Conservation (phyloP, 2,888 invertebrate species). For the Ochropacha duplaris region DNA sequence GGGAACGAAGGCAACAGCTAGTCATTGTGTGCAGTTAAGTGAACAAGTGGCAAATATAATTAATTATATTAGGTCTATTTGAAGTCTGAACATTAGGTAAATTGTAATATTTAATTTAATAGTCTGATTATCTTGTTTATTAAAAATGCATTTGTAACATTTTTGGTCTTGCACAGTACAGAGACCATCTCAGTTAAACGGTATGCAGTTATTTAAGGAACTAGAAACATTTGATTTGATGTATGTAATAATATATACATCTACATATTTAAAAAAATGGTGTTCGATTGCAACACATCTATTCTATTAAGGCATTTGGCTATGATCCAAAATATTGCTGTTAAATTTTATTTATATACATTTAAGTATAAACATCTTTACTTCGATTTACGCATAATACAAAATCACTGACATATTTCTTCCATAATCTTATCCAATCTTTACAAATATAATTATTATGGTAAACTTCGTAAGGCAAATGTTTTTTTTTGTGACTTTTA, state of each 20-base stretch:
- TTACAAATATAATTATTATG: background rate
- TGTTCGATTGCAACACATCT: background rate
- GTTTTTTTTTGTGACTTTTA: background rate
- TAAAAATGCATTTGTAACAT: too few species aligned
- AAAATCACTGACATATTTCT: background rate
- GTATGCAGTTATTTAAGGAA: background rate
- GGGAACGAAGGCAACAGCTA: too few species aligned
- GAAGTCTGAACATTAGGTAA: too few species aligned
- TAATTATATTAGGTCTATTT: too few species aligned
- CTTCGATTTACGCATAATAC: background rate
- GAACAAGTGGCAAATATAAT: too few species aligned
- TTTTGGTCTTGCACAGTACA: background rate
- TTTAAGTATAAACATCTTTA: background rate
- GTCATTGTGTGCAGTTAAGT: too few species aligned
- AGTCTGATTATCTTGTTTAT: too few species aligned
- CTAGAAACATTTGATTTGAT: background rate
- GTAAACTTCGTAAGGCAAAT: background rate
- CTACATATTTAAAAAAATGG: background rate
- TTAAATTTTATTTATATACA: background rate
- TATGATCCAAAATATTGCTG: background rate
- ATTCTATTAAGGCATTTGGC: constrained; percentile 1
- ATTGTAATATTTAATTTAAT: too few species aligned
- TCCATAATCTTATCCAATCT: background rate
- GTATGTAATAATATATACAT: background rate
- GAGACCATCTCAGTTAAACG: background rate